Evolutionary conservation across 2,113 vertebrate species (phyloP), one percentile per base, ranked within the genome.

Genomic region (Alces alces): DNA sequence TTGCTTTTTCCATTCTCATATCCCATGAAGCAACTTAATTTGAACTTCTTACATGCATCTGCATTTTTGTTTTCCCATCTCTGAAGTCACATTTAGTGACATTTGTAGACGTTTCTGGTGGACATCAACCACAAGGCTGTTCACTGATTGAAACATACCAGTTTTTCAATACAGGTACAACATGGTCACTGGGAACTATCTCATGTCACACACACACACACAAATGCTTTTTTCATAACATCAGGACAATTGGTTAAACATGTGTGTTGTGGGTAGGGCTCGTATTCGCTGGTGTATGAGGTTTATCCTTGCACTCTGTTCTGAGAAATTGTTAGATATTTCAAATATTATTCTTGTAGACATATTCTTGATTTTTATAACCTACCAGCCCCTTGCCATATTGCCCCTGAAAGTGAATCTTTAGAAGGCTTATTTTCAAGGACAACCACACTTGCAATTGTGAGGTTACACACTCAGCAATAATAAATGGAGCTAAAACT

Each of bases 281-380:
- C 30, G 25, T 17, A 13, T 17, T 39, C 14, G 33, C 33, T 86
- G 47, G 11, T 16, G 28, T 54, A 43, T 28, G 6, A 25, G 1
- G 16, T 21, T 78, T 55, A 7, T 7, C 3, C 39, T 27, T 57
- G 13, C 2, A 28, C 30, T 58, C 21, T 19, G 1, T 92, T 93
- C 39, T 82, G 30, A 95, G 84, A 39, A 79, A 2, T 55, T 79
- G 21, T 89, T 86, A 64, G 43, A 9, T 73, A 73, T 64, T 89
- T 50, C 57, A 36, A 45, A 61, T 89, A 33, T 57, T 91, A 54
- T 66, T 25, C 55, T 28, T 80, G 13, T 50, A 19, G 21, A 83
- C 23, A 66, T 66, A 93, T 13, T 79, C 93, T 94, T 88, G 12
- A 57, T 87, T 94, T 92, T 92, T 93, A 91, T 33, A 95, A 57